Conservation (phyloP, 2,888 invertebrate genomes). For the Nineta flava region DNA sequence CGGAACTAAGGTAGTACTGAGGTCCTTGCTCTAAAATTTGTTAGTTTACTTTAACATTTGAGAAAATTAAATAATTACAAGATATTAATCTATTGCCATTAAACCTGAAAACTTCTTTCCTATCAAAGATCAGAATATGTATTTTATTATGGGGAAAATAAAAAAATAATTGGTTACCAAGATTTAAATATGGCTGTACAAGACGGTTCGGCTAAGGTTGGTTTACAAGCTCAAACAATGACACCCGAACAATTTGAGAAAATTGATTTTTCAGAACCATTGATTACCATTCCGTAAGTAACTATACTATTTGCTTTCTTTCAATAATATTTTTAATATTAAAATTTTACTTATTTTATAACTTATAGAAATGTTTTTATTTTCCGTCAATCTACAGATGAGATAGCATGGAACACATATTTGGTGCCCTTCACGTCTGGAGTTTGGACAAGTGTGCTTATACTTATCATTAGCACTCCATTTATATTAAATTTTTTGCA, state of each 20-base stretch:
- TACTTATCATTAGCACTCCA: not conserved
- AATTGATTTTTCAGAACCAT: not conserved
- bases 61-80: no score
- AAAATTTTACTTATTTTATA: no score
- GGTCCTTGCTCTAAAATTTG: no score
- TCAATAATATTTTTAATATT: no score
- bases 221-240: not conserved
- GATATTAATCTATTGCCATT: no score
- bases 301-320: no score
- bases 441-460: not conserved
- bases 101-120: no score
- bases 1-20: no score
- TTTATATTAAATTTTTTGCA: not conserved
- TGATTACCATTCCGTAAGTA: not conserved
- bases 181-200: not conserved
- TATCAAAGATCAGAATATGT: not conserved
- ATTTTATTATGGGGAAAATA: not conserved
- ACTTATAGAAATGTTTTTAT: not conserved
- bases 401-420: not conserved
- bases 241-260: not conserved
- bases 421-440: not conserved
- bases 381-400: not conserved
- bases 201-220: not conserved
- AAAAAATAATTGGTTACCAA: not conserved
- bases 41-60: no score